Evolutionary conservation across 2,113 vertebrate species (phyloP).

Genomic region (Oenanthe melanoleuca): DNA sequence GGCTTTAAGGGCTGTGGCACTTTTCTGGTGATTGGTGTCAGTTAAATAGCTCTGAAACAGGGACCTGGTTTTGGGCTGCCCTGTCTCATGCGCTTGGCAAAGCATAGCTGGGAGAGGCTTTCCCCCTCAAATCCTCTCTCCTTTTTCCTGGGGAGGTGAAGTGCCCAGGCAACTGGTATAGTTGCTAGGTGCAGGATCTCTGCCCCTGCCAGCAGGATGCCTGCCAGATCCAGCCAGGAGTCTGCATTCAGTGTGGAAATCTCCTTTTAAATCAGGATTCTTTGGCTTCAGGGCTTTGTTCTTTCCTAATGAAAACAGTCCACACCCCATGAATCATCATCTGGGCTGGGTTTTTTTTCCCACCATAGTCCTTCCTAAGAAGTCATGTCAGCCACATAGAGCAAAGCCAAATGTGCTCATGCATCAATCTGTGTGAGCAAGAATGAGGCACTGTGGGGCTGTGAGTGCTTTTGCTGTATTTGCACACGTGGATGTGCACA

Average conservation of each 20-base stretch:
- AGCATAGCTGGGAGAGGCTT: background rate
- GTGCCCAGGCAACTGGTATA: fast-evolving
- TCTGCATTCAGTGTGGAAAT: background rate
- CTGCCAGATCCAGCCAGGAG: background rate
- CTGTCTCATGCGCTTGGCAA: background rate
- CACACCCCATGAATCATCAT: constrained; percentile 27
- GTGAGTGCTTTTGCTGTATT: background rate
- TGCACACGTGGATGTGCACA: background rate
- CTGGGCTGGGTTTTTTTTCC: background rate
- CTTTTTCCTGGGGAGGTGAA: background rate
- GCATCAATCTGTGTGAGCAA: background rate
- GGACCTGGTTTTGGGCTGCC: background rate
- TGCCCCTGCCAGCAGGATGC: background rate
- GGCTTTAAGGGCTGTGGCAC: background rate
- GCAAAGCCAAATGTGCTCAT: background rate
- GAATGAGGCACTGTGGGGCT: background rate
- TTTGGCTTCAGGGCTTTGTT: constrained; percentile 9
- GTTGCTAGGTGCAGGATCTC: background rate
- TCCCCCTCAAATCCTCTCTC: background rate
- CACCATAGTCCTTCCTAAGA: background rate
- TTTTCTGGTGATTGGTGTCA: background rate
- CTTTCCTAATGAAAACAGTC: constrained; percentile 19
- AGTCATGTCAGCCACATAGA: background rate
- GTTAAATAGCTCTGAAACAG: background rate
- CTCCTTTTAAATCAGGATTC: background rate